phyloP scores from a whole-genome alignment of 2,113 vertebrate species.

The Orientallactaga bullata region DNA sequence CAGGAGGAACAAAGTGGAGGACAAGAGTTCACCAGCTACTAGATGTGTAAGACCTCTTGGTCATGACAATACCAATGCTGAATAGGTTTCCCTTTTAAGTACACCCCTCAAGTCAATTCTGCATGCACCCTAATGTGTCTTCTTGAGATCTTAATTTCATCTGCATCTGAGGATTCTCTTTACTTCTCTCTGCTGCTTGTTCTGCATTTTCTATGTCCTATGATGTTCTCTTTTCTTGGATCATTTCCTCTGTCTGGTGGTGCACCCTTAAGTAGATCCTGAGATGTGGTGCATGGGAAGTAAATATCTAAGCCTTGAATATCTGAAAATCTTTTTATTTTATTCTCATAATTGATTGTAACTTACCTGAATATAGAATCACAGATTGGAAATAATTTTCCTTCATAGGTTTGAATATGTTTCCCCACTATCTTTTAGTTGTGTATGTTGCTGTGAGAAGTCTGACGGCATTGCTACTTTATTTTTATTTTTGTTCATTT shows the following conservation, averaged over 20 bases:
- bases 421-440: background rate
- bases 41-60: background rate
- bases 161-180: background rate
- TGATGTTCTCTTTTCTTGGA: background rate
- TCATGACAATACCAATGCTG: background rate
- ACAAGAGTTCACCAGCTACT: background rate
- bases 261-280: background rate
- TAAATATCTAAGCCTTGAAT: background rate
- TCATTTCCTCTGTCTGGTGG: background rate
- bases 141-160: background rate
- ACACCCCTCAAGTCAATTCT: too few relatives aligned
- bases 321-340: constrained; percentile 30
- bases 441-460: background rate
- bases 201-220: background rate
- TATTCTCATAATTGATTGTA: constrained; percentile 19
- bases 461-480: background rate
- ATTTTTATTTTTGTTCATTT: too few relatives aligned
- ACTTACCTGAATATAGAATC: background rate
- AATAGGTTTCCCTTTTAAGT: background rate
- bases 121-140: background rate
- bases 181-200: background rate
- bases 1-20: background rate
- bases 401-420: background rate
- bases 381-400: background rate
- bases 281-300: background rate